Evolutionary conservation across 1,140 invertebrate genomes (phyloP).

Genomic region (Drosophila santomea): DNA sequence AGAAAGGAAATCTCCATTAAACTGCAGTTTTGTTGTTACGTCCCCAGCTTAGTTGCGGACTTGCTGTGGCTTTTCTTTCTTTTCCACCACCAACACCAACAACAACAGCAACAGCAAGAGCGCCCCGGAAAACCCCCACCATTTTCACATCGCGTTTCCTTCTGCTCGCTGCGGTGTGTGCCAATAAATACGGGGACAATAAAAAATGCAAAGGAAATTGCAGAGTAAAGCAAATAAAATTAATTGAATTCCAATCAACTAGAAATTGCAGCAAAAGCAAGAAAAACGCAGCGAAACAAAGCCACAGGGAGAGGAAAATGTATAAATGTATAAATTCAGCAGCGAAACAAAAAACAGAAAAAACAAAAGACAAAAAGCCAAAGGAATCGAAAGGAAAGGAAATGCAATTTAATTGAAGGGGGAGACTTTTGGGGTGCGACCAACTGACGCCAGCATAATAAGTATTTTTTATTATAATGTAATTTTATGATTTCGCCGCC

Average conservation of each 20-base stretch:
- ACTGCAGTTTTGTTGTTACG: slow-evolving; percentile 55
- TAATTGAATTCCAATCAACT: slow-evolving; percentile 84
- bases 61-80: slow-evolving; percentile 31
- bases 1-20: slow-evolving; percentile 61
- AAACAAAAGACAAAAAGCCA: slow-evolving; percentile 28
- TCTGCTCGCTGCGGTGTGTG: slow-evolving; percentile 56
- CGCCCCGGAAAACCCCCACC: no score
- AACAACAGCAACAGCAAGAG: no score
- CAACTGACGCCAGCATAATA: slow-evolving; percentile 60
- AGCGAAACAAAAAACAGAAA: slow-evolving; percentile 38
- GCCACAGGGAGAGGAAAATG: slow-evolving; percentile 41
- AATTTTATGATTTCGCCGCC: slow-evolving; percentile 80
- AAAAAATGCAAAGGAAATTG: slow-evolving; percentile 82
- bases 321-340: slow-evolving; percentile 78
- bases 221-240: slow-evolving; percentile 84
- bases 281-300: slow-evolving; percentile 49
- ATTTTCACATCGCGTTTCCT: slow-evolving; percentile 16
- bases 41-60: slow-evolving; percentile 45
- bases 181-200: slow-evolving; percentile 77
- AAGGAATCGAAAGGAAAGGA: slow-evolving; percentile 42
- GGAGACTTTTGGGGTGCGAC: slow-evolving; percentile 21
- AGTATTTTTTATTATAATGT: slow-evolving; percentile 80
- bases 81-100: slow-evolving; percentile 2
- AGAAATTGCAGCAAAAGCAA: slow-evolving; percentile 70
- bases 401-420: slow-evolving; percentile 64